Evolutionary conservation across 2,797 vertebrate genomes (phyloP).

Genomic region (Xenentodon cancila): DNA sequence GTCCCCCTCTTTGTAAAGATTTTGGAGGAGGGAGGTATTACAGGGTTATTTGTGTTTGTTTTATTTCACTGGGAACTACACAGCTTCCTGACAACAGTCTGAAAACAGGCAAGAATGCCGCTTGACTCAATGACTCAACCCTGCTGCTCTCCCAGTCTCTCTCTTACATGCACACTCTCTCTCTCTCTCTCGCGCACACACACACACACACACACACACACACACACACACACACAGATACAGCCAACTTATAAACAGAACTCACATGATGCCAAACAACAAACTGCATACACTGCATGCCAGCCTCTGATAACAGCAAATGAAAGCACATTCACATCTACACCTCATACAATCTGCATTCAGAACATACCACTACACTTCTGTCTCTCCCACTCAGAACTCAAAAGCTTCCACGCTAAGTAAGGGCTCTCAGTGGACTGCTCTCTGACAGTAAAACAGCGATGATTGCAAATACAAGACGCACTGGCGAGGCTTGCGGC

Average conservation of each 20-base stretch:
- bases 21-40: conserved; percentile 22
- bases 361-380: conserved; percentile 62
- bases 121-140: conserved; percentile 78
- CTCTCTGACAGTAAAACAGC: conserved; percentile 87
- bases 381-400: conserved; percentile 63
- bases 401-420: conserved; percentile 80
- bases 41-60: conserved; percentile 60
- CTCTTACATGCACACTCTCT: no score
- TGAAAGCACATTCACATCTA: conserved; percentile 65
- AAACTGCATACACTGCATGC: conserved; percentile 64
- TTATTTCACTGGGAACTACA: conserved; percentile 69
- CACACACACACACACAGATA: conserved; percentile 24
- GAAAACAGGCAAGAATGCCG: conserved; percentile 81
- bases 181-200: conserved; percentile 17
- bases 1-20: conserved; percentile 42
- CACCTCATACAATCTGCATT: conserved; percentile 62
- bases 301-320: conserved; percentile 67
- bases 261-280: conserved; percentile 66
- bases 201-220: conserved; percentile 20
- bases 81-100: conserved; percentile 82
- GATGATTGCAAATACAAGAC: conserved; percentile 88
- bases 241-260: conserved; percentile 63
- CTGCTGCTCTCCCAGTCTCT: conserved; percentile 50
- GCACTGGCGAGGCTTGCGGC: conserved; percentile 79
- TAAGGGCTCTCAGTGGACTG: conserved; percentile 76